phyloP scores from a whole-genome alignment of 2,888 invertebrate species.

The Ferdinandea cuprea region DNA sequence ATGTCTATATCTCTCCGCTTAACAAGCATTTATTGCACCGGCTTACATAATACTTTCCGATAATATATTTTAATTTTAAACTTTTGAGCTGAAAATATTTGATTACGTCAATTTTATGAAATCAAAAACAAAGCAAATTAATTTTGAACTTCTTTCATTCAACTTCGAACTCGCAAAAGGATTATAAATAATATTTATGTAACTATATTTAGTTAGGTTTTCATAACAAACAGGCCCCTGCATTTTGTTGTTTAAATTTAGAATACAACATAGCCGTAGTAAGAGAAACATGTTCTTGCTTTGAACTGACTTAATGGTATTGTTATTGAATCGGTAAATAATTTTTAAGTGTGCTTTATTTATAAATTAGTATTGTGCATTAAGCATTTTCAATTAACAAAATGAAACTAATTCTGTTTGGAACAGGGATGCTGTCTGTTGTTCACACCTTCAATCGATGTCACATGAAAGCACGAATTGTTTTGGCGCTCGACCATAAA shows the following conservation, averaged over 20 bases:
- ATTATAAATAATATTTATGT: too few relatives aligned
- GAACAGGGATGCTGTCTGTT: neutral
- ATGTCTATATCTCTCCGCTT: neutral
- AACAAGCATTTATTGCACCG: neutral
- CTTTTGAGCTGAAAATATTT: neutral
- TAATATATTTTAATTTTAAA: neutral
- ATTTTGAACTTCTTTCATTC: neutral
- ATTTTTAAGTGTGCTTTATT: conserved; percentile 3
- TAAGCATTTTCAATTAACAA: conserved; percentile 10
- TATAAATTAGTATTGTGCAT: too few relatives aligned
- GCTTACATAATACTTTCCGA: neutral
- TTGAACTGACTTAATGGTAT: neutral
- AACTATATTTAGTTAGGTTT: conserved; percentile 4
- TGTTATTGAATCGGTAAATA: conserved; percentile 12
- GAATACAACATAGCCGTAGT: neutral
- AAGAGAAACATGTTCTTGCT: neutral
- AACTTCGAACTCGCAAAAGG: conserved; percentile 11
- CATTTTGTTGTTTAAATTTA: conserved; percentile 14
- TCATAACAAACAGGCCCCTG: neutral
- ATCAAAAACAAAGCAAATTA: neutral
- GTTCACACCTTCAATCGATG: conserved; percentile 11
- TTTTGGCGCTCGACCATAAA: conserved; percentile 20
- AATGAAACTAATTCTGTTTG: conserved; percentile 6
- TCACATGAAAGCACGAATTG: conserved; percentile 12
- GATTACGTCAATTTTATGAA: neutral